phyloP scores from a whole-genome alignment of 2,113 vertebrate species.

The Zosterops japonicus region DNA sequence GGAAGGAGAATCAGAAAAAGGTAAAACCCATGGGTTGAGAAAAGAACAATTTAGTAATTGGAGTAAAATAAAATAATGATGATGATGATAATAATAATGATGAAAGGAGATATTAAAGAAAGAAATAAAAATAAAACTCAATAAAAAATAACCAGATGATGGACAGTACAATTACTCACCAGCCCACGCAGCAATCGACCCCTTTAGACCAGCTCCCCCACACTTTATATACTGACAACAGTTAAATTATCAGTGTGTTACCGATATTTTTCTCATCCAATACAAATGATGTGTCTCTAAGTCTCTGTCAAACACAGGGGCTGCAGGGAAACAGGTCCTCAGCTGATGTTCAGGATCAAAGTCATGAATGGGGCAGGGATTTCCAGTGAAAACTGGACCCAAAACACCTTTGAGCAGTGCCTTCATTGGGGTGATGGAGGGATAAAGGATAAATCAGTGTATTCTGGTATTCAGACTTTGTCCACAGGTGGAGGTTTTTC shows the following conservation, averaged over 20 bases:
- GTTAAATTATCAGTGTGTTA: not conserved
- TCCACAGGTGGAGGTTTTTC: not conserved
- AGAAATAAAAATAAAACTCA: not conserved
- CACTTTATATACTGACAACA: rapidly evolving
- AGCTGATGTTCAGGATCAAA: not conserved
- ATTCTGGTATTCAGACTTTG: not conserved
- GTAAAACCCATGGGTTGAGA: not conserved
- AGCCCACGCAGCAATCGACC: not conserved
- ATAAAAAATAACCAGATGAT: not conserved
- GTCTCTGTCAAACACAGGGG: not conserved
- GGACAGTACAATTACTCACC: not conserved
- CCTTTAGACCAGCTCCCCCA: not conserved
- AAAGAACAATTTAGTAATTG: not conserved
- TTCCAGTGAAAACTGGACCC: too few species aligned
- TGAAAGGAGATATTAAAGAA: not conserved
- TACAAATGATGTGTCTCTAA: not conserved
- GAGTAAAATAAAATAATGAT: not conserved
- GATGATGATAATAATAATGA: rapidly evolving
- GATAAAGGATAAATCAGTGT: not conserved
- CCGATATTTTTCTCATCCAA: not conserved
- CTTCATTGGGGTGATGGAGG: not conserved
- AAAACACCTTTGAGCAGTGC: not conserved
- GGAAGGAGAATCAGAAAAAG: not conserved
- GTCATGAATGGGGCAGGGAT: not conserved
- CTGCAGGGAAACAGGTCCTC: not conserved